Evolutionary conservation across 2,797 vertebrate genomes (phyloP), one percentile per base, ranked within the genome.

Genomic region (Pseudochirops cupreus): DNA sequence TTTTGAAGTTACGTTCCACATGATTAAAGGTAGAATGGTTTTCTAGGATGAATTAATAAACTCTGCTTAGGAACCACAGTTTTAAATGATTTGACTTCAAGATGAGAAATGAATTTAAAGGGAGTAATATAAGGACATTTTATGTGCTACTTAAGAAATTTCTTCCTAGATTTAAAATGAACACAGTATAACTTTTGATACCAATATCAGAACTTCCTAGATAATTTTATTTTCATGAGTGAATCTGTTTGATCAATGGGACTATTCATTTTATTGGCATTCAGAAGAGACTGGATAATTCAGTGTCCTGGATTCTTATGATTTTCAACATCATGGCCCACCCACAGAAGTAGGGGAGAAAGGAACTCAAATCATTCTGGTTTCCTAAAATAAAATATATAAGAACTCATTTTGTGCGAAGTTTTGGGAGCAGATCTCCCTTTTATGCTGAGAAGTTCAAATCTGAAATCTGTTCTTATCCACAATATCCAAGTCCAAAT

Each of bases 21-120:
- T 91, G 52, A 91, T 95, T 92, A 93, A 94, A 94, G 52, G 56
- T 92, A 93, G 93, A 96, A 55, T 58, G 33, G 7, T 24, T 92
- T 93, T 93, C 58, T 14, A 90, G 91, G 91, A 93, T 67, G 92
- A 93, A 92, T 95, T 90, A 91, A 93, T 94, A 92, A 90, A 93
- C 58, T 94, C 57, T 91, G 82, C 31, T 87, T 56, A 39, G 92
- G 94, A 94, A 87, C 21, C 90, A 93, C 10, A 92, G 67, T 95
- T 93, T 94, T 28, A 46, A 82, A 82, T 82, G 21, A 46, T 46
- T 82, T 82, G 58, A 82, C 13, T 90, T 91, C 11, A 39, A 92
- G 52, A 82, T 93, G 39, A 90, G 62, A 95, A 95, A 93, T 56
- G 67, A 92, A 46, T 91, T 39, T 74, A 56, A 26, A 89, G 55